Base-by-base conservation (phyloP, 2,888 invertebrate species). In the Parnassius apollo region DNA sequence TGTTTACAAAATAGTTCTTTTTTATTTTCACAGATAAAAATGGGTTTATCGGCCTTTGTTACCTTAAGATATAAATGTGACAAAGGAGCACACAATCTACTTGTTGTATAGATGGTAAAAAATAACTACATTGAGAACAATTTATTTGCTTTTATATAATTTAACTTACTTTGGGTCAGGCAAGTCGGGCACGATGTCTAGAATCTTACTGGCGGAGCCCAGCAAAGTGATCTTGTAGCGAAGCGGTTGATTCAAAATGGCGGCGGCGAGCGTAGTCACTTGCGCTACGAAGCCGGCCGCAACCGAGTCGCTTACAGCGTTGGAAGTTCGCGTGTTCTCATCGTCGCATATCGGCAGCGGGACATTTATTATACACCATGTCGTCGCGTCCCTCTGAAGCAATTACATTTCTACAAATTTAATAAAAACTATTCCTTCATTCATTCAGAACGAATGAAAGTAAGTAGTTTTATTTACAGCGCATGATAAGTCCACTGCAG, bases 261-360 rank as follows among this genome's bases (percentile, higher is more conserved):
- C 94, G 1, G 97, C 95, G 56, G 97, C 94, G 91, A 98, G 94
- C 65, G 95, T 93, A 0, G 96, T 93, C 13, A 96, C 93, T 78
- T 98, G 98, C 13, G 97, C 95, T 10, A 96, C 96, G 80, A 95
- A 96, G 9, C 98, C 98, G 2, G 98, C 92, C 0, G 97, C 97
- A n/a, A 97, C 96, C 0, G 97, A 94, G 60, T 97, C 86, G 93
- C 95, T 92, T 66, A 96, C 95, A 54, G 82, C 74, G 50, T 69
- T 78, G 8, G 68, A 60, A 0, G 71, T 69, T 0, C 86, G 78
- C 0, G 82, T 73, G 11, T 64, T 73, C 1, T 85, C 86, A 65
- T 88, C 90, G 0, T 85, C 85, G 66, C 90, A 89, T 0, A 90
- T 78, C 0, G 88, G 80, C 0, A 91, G 75, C 0, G 86, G 83